A percentile compares a stretch with the other conserved stretches of the same genome.
Conservation (phyloP, 2,888 invertebrate species). For the Acleris laterana region DNA sequence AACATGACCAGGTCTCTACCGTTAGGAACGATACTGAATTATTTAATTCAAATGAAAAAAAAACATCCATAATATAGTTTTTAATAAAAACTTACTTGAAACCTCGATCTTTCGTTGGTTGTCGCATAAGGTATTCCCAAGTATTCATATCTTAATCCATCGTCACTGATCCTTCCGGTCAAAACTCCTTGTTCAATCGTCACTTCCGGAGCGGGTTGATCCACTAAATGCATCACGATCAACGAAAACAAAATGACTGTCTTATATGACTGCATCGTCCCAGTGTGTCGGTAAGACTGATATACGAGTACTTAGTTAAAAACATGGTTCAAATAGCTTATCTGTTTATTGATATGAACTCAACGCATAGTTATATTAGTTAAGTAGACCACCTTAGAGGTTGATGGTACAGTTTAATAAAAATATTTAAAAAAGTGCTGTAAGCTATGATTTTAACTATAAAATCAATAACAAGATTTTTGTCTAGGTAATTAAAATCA, state of each 20-base stretch:
- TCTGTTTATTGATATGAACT: background rate
- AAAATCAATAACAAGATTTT: too few relatives aligned
- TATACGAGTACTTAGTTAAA: too few relatives aligned
- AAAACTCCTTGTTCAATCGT: constrained; percentile 68
- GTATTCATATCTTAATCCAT: constrained; percentile 73
- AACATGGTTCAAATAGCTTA: constrained; percentile 5
- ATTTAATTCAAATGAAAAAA: too few relatives aligned
- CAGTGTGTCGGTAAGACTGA: background rate
- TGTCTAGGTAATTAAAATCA: too few relatives aligned
- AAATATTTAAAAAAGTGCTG: too few relatives aligned
- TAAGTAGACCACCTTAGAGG: background rate
- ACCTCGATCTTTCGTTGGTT: constrained; percentile 61
- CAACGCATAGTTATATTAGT: background rate
- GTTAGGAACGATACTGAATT: too few relatives aligned
- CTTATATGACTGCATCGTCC: constrained; percentile 57
- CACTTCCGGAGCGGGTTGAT: constrained; percentile 73
- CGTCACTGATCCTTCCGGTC: constrained; percentile 66
- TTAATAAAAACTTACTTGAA: constrained; percentile 43
- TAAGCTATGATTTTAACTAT: too few relatives aligned
- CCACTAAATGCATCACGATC: constrained; percentile 68
- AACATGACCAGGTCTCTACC: too few relatives aligned
- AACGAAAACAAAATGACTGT: constrained; percentile 66
- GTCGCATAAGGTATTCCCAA: constrained; percentile 74
- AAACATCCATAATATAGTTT: too few relatives aligned
- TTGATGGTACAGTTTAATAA: too few relatives aligned